These are phyloP conservation scores for Thera britannica DNA, from an alignment of 2,888 invertebrate genomes.

Conservation along the genomic window DNA sequence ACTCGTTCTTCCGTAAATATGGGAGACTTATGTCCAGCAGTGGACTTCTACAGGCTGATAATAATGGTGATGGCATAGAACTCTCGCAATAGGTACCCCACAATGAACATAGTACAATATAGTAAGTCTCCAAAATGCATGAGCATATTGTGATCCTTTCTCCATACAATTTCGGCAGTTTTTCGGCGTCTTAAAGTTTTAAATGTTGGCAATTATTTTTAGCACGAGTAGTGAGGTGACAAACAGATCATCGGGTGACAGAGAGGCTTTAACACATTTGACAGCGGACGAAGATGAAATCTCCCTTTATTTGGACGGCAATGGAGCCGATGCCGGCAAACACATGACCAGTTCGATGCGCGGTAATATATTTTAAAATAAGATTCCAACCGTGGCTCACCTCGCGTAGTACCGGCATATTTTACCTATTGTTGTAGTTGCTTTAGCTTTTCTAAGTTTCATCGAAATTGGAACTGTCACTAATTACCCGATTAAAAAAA, in stretches of 20 bases:
- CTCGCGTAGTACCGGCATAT: too few species aligned
- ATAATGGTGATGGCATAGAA: too few species aligned
- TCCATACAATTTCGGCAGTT: too few species aligned
- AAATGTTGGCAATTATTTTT: constrained; percentile 27
- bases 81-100: not conserved
- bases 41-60: too few species aligned
- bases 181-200: too few species aligned
- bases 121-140: too few species aligned
- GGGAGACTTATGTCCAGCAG: too few species aligned
- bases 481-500: too few species aligned
- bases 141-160: too few species aligned
- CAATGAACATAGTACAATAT: too few species aligned
- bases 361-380: constrained; percentile 49
- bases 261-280: constrained; percentile 86
- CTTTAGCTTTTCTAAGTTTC: not conserved
- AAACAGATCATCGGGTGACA: constrained; percentile 71
- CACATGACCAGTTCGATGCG: constrained; percentile 64
- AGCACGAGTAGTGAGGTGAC: constrained; percentile 84
- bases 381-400: not conserved
- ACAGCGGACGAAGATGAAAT: constrained; percentile 93
- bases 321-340: constrained; percentile 70
- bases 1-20: too few species aligned
- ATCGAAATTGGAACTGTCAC: not conserved
- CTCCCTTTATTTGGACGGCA: constrained; percentile 90
- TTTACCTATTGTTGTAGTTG: too few species aligned